A percentile compares a stretch with the other conserved stretches of the same genome.
Evolutionary conservation across 2,888 invertebrate species (phyloP).

Genomic region (Cremastinae sp.): DNA sequence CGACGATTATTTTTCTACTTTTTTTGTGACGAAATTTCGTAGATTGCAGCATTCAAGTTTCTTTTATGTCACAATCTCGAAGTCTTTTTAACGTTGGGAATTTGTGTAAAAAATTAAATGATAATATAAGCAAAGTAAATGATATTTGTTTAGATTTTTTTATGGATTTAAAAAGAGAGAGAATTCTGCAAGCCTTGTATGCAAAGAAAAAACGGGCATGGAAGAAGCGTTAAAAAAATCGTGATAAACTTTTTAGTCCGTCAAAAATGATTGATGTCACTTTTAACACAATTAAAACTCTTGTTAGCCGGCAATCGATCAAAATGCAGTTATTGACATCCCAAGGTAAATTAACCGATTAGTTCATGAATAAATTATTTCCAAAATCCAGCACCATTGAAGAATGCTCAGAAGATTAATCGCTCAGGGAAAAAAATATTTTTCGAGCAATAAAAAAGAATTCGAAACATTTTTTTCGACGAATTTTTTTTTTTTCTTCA

Average conservation of each 20-base stretch:
- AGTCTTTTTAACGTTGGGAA: conserved; percentile 30
- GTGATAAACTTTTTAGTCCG: conserved; percentile 28
- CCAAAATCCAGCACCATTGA: conserved; percentile 4
- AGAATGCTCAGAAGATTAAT: too few species aligned
- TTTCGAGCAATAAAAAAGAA: too few species aligned
- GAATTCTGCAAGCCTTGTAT: conserved; percentile 57
- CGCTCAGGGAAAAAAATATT: too few species aligned
- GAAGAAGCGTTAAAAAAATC: conserved; percentile 52
- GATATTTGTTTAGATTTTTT: too few species aligned
- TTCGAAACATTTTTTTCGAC: conserved; percentile 25
- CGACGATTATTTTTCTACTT: conserved; percentile 27
- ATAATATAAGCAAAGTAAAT: neutral
- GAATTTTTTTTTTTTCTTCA: conserved; percentile 10
- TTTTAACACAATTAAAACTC: too few species aligned
- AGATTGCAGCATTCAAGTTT: conserved; percentile 19
- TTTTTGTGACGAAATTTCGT: conserved; percentile 37
- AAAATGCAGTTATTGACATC: neutral
- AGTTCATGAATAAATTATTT: conserved; percentile 7
- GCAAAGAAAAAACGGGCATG: conserved; percentile 52
- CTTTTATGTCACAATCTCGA: too few species aligned
- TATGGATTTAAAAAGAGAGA: conserved; percentile 16
- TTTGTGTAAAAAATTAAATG: conserved; percentile 39
- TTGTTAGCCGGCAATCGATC: too few species aligned
- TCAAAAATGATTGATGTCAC: conserved; percentile 6
- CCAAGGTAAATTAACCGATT: too few species aligned